phyloP scores from a whole-genome alignment of 2,797 vertebrate genomes.

The Cyclopterus lumpus region DNA sequence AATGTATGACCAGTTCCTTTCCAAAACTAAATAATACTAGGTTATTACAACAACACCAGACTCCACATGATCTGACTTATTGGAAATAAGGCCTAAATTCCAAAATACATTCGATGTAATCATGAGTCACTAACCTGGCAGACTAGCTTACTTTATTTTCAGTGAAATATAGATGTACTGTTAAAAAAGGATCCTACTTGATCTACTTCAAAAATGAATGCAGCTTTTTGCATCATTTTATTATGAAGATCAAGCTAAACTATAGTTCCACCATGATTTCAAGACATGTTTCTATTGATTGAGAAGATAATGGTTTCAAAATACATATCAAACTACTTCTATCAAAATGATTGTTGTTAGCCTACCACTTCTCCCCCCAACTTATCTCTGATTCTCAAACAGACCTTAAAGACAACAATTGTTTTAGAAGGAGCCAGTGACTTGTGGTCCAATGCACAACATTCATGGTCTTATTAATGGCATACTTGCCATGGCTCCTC shows the following conservation, averaged over 20 bases:
- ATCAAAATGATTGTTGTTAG: neutral
- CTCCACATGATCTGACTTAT: neutral
- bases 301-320: neutral
- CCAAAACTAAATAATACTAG: neutral
- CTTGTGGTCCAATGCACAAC: neutral
- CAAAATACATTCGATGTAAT: neutral
- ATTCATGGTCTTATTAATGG: too few species aligned
- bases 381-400: neutral
- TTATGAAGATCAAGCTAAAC: neutral
- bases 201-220: neutral
- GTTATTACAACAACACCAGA: neutral
- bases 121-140: neutral
- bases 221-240: neutral
- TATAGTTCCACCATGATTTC: neutral
- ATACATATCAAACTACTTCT: neutral
- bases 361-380: neutral
- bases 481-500: neutral
- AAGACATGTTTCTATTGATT: neutral
- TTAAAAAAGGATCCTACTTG: neutral
- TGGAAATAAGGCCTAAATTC: neutral
- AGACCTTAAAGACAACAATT: neutral
- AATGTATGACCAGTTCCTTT: neutral
- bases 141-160: neutral
- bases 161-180: neutral
- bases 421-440: neutral